phyloP scores from a whole-genome alignment of 2,888 invertebrate genomes.

The Morpho helenor region DNA sequence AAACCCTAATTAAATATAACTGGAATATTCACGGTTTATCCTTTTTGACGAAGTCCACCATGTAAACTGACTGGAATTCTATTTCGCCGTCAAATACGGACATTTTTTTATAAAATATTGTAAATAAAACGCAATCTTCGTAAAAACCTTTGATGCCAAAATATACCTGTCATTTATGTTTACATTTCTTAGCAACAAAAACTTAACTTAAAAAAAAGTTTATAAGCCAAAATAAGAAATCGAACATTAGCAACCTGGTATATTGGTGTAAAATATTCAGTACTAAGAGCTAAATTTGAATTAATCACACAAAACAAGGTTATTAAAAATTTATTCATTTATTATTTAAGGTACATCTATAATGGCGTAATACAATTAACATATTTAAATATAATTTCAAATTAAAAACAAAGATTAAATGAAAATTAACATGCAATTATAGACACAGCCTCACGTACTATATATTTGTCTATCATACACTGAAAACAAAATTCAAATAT shows the following conservation, averaged over 20 bases:
- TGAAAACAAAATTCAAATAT: no score
- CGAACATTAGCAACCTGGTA: no score
- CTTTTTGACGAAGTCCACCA: constrained; percentile 58
- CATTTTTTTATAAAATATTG: constrained; percentile 38
- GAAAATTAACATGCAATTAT: constrained; percentile 15
- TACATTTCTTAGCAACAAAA: neutral
- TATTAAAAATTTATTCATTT: constrained; percentile 23
- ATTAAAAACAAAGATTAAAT: constrained; percentile 14
- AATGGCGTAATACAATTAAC: constrained; percentile 25
- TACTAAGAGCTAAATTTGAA: no score
- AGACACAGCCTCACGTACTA: constrained; percentile 10
- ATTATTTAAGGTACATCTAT: constrained; percentile 27
- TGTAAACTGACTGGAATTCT: constrained; percentile 57
- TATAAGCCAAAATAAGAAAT: no score
- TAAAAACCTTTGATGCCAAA: neutral
- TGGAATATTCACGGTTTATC: constrained; percentile 51
- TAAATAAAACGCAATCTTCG: neutral
- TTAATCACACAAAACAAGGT: no score
- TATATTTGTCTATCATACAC: neutral
- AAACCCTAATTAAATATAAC: no score
- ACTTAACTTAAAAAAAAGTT: neutral
- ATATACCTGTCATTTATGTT: no score
- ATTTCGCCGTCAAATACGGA: constrained; percentile 73
- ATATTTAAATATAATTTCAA: constrained; percentile 16
- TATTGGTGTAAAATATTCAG: no score